Base-by-base conservation (phyloP, 2,113 vertebrate genomes). In the Apaloderma vittatum region DNA sequence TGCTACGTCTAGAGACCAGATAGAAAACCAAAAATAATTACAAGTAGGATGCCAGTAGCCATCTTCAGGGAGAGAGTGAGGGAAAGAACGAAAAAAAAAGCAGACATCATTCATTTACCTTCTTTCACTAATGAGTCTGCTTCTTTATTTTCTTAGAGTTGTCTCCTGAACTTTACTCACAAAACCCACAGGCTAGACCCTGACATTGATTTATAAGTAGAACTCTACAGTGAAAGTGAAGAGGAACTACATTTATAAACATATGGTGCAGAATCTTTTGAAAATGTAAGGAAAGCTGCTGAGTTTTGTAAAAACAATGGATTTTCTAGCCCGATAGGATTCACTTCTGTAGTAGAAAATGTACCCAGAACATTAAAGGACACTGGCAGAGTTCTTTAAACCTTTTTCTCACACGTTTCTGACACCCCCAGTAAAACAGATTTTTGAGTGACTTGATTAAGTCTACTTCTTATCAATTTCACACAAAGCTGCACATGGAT, bases 401-500 rank as follows among this genome's bases (percentile, higher is more conserved):
- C 20, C 59, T 32, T 63, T 78, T 81, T 8, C 61, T 86, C 32
- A 54, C 40, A 5, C 18, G 14, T 78, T 96, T 93, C 59, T 71
- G 48, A 85, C 22, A 79, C 59, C 43, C 88, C 51, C 61, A 63
- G 72, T 36, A 82, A 91, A 74, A 82, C 54, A 78, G 81, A 70
- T 74, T 85, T 78, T 57, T 9, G n/a, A 72, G 77, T 34, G 57
- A 40, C 91, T 81, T 90, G 75, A 88, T 96, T 74, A 91, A 96
- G 77, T 72, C 57, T 15, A 3, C 40, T 40, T 36, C 57, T 93
- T 91, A 94, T 76, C 94, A 75, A 70, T 86, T 79, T 90, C 90
- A 83, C 81, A 88, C 58, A 65, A 65, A 87, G 78, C 85, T 94
- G 74, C 90, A 76, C 76, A 62, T 7, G 70, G 92, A 54, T 65